phyloP scores from a whole-genome alignment of 2,113 vertebrate species.

The Lepisosteus osseus region DNA sequence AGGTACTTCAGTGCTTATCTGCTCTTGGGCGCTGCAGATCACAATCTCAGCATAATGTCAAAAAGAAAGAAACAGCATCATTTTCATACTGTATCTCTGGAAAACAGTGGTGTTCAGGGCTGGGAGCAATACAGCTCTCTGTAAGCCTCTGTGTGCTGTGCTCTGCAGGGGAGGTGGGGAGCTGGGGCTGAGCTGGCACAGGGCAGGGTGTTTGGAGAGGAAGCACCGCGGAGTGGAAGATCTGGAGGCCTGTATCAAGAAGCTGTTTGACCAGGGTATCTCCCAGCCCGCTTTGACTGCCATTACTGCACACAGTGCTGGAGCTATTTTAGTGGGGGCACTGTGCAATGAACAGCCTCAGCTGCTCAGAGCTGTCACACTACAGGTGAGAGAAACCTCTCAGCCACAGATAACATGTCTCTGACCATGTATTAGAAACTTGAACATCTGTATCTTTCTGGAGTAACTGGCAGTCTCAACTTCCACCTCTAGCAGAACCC shows the following conservation, averaged over 20 bases:
- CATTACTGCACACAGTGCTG: slow-evolving; percentile 81
- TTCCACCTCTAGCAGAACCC: no score
- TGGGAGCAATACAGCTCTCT: not conserved
- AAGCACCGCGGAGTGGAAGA: slow-evolving; percentile 84
- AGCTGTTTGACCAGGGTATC: slow-evolving; percentile 74
- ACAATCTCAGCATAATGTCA: no score
- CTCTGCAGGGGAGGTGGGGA: slow-evolving; percentile 88
- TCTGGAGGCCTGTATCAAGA: slow-evolving; percentile 76
- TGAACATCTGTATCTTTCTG: no score
- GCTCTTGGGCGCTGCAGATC: not conserved
- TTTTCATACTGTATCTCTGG: not conserved
- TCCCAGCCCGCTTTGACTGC: slow-evolving; percentile 75
- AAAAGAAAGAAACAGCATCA: not conserved
- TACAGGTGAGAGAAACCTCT: slow-evolving; percentile 70
- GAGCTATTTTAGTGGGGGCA: slow-evolving; percentile 85
- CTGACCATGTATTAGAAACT: no score
- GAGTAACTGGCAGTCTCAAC: no score
- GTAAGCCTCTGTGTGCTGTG: slow-evolving; percentile 6
- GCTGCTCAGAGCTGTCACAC: slow-evolving; percentile 70
- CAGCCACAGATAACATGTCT: no score
- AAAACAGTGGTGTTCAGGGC: not conserved
- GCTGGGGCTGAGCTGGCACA: slow-evolving; percentile 83
- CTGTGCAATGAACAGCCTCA: slow-evolving; percentile 80
- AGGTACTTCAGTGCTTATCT: slow-evolving; percentile 61
- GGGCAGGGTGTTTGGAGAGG: slow-evolving; percentile 69